A percentile compares a stretch with the other conserved stretches of the same genome.
These are phyloP conservation scores for Philopotamus ludificatus DNA, from an alignment of 1,140 invertebrate species.

Conservation along the genomic window DNA sequence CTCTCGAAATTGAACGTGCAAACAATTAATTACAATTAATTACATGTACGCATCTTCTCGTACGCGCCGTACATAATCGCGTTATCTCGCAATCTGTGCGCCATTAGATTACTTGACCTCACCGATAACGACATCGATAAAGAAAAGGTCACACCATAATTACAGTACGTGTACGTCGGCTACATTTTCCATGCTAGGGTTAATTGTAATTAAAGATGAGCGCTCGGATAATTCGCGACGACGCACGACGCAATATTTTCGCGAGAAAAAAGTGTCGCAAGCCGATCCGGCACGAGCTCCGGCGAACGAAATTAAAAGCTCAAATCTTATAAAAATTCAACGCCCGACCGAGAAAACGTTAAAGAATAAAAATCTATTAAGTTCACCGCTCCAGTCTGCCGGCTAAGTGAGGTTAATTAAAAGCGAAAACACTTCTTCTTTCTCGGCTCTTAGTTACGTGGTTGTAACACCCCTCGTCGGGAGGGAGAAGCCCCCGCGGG, in stretches of 20 bases:
- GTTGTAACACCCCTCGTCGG: slow-evolving; percentile 22
- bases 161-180: not conserved
- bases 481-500: not conserved
- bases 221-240: too few species aligned
- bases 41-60: too few species aligned
- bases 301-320: slow-evolving; percentile 35
- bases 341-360: slow-evolving; percentile 28
- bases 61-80: too few species aligned
- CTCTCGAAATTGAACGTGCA: too few species aligned
- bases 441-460: slow-evolving; percentile 37
- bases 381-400: slow-evolving; percentile 38
- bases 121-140: not conserved
- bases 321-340: slow-evolving; percentile 40
- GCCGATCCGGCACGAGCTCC: slow-evolving; percentile 11
- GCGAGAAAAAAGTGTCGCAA: not conserved
- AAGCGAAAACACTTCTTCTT: slow-evolving; percentile 43
- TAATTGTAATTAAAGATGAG: too few species aligned
- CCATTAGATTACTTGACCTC: not conserved
- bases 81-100: too few species aligned
- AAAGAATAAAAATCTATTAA: slow-evolving; percentile 43
- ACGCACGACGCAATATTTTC: too few species aligned
- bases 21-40: too few species aligned
- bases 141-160: not conserved
- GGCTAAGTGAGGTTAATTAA: slow-evolving; percentile 43
- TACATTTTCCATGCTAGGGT: not conserved